These are phyloP conservation scores for Exaiptasia diaphana DNA, from an alignment of 64 coral and sea anemone species.

Conservation along the genomic window DNA sequence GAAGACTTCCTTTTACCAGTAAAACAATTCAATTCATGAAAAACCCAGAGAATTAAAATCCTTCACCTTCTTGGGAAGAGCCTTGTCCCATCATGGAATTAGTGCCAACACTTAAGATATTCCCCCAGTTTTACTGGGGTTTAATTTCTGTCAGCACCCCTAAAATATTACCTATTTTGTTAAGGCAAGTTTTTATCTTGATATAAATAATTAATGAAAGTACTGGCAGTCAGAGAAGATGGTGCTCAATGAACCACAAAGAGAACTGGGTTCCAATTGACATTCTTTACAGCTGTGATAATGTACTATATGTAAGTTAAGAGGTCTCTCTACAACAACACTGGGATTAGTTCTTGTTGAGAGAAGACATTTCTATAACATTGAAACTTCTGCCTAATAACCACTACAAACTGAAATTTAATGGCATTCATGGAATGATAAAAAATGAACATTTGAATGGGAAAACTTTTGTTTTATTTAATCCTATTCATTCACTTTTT, in stretches of 20 bases:
- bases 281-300: slow-evolving; percentile 29
- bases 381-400: too few species aligned
- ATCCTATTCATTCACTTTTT: too few species aligned
- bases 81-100: slow-evolving; percentile 79
- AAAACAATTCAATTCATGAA: not conserved
- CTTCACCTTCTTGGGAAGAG: slow-evolving; percentile 83
- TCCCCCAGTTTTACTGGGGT: not conserved
- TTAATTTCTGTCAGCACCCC: not conserved
- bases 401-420: too few species aligned
- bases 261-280: slow-evolving; percentile 53
- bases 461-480: too few species aligned
- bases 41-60: not conserved
- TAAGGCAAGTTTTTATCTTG: slow-evolving; percentile 10
- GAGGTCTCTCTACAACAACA: too few species aligned
- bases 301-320: too few species aligned
- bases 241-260: not conserved
- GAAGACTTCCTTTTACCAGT: slow-evolving; percentile 2
- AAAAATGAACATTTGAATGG: too few species aligned
- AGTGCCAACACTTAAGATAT: not conserved
- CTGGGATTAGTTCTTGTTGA: too few species aligned
- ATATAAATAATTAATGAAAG: slow-evolving; percentile 57
- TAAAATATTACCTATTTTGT: not conserved
- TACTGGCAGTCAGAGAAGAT: not conserved
- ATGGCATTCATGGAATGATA: too few species aligned
- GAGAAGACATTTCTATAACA: too few species aligned